Evolutionary conservation across 2,888 invertebrate genomes (phyloP).

Genomic region (Aspidapion aeneum): DNA sequence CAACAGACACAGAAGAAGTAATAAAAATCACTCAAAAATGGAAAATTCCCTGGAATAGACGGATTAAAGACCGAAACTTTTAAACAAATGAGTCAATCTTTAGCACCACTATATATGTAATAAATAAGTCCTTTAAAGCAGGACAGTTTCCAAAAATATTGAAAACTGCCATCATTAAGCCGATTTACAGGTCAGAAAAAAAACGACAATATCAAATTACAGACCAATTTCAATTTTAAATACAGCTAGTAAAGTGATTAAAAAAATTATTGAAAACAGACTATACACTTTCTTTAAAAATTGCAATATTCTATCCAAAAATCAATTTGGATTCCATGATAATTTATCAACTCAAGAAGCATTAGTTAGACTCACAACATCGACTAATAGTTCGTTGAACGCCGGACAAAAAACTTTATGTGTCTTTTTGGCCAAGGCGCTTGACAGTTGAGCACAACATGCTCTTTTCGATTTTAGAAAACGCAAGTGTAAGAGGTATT

Average conservation of each 20-base stretch:
- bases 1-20: slow-evolving; percentile 8
- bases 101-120: slow-evolving; percentile 8
- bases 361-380: slow-evolving; percentile 1
- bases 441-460: slow-evolving; percentile 12
- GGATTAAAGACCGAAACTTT: slow-evolving; percentile 1
- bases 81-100: slow-evolving; percentile 2
- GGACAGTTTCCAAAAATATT: slow-evolving; percentile 11
- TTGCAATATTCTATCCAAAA: slow-evolving; percentile 6
- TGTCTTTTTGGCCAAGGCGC: slow-evolving; percentile 13
- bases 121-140: slow-evolving; percentile 7
- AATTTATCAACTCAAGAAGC: slow-evolving; percentile 10
- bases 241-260: slow-evolving; percentile 12
- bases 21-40: slow-evolving; percentile 1
- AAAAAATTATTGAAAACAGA: slow-evolving; percentile 11
- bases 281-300: slow-evolving; percentile 14
- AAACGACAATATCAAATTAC: no score
- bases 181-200: slow-evolving; percentile 11
- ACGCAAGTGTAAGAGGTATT: neutral
- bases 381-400: neutral
- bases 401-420: neutral
- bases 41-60: slow-evolving; percentile 11
- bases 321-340: slow-evolving; percentile 16
- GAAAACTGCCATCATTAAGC: slow-evolving; percentile 13
- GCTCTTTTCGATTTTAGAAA: neutral
- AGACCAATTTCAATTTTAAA: no score